Base-by-base conservation (phyloP, 2,888 invertebrate genomes). In the Augochlorella aurata region DNA sequence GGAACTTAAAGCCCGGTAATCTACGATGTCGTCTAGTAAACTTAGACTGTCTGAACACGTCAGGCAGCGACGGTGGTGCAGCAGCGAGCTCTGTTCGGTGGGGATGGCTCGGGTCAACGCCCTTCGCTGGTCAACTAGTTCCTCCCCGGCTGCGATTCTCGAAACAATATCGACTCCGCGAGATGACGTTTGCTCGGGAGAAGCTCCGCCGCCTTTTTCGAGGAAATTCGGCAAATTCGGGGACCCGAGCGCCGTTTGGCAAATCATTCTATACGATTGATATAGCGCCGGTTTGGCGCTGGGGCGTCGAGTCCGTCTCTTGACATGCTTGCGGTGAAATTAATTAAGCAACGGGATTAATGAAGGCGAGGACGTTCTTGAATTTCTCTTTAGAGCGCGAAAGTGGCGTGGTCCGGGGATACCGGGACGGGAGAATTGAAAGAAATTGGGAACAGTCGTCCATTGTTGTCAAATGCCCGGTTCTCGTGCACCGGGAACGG, bases 281-380 rank as follows among this genome's bases (percentile, higher is more conserved):
- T 69, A 8, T 24, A 45, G 16, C 45, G 47, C 65, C 49, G 18
- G 14, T 58, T 50, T 3, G 29, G 29, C n/a, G 18, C 45, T 47
- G 58, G 74, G 49, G 0, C 74, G 73, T 66, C 50, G 79, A 70
- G 74, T 54, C 69, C 69, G 16, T 79, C 79, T 81, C 81, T 81
- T 81, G 81, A 81, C 81, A 79, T 66, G 79, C 79, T 81, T 70
- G 68, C 79, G 54, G 79, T 58, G 21, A 79, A 79, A 79, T 81
- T 81, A 81, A 81, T 81, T 79, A 81, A 74, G 74, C 54, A 79
- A 79, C 79, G 74, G 69, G 69, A 81, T 79, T 81, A 81, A 79
- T n/a, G 81, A 81, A 74, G 54, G 49, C 63, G 45, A 67, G 45
- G 44, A 49, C 58, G 49, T 69, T 79, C 74, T 83, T 74, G 79